Evolutionary conservation across 2,113 vertebrate species (phyloP).

Genomic region (Suricata suricatta): DNA sequence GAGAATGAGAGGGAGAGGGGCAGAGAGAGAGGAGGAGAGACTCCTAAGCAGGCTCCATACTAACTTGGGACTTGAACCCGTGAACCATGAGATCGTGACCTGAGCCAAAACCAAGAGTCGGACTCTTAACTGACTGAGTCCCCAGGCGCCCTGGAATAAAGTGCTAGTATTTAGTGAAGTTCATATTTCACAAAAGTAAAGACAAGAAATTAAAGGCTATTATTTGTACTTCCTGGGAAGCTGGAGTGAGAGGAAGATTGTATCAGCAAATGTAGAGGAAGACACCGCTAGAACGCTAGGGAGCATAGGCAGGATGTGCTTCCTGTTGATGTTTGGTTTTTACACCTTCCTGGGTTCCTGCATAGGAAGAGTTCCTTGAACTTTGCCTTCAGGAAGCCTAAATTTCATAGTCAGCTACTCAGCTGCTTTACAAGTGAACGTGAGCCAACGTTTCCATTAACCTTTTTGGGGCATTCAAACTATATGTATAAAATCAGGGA

Average conservation of each 20-base stretch:
- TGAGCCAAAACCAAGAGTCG: too few species aligned
- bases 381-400: conserved; percentile 27
- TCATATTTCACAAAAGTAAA: not conserved
- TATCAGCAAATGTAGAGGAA: not conserved
- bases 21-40: too few species aligned
- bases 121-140: too few species aligned
- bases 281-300: not conserved
- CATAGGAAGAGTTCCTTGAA: not conserved
- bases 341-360: not conserved
- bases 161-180: not conserved
- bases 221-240: not conserved
- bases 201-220: not conserved
- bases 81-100: too few species aligned
- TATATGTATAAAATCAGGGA: not conserved
- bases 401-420: not conserved
- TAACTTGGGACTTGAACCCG: too few species aligned
- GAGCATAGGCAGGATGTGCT: not conserved
- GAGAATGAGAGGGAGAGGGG: too few species aligned
- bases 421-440: not conserved
- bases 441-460: not conserved
- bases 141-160: too few species aligned
- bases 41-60: too few species aligned
- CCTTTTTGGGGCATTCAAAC: not conserved
- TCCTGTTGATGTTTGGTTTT: not conserved
- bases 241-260: not conserved